A percentile compares a stretch with the other conserved stretches of the same genome.
Evolutionary conservation across 2,113 vertebrate genomes (phyloP).

Genomic region (Tetrao urogallus): DNA sequence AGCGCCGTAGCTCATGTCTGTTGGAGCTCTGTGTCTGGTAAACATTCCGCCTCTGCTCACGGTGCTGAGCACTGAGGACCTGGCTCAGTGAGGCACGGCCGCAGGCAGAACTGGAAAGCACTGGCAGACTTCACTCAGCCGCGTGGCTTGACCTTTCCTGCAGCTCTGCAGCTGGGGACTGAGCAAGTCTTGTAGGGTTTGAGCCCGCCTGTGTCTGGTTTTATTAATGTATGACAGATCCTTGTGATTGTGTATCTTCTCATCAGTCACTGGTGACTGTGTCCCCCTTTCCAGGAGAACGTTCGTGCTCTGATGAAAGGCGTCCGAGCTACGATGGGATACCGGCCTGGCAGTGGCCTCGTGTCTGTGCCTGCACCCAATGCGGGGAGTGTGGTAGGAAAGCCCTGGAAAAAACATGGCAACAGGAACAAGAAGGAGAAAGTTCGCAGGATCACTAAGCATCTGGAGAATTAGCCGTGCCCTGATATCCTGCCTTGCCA

Average conservation of each 20-base stretch:
- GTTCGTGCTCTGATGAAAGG: slow-evolving; percentile 91
- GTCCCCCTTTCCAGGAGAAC: slow-evolving; percentile 83
- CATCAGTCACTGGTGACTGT: accelerated
- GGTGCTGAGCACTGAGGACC: neutral
- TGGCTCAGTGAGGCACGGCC: neutral
- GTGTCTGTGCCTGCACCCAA: slow-evolving; percentile 7
- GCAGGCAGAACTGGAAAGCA: neutral
- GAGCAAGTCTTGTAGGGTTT: neutral
- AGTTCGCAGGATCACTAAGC: slow-evolving; percentile 88
- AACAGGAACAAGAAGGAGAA: slow-evolving; percentile 98
- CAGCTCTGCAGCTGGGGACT: neutral
- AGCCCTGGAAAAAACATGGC: slow-evolving; percentile 97
- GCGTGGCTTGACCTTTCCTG: neutral
- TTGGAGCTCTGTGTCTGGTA: neutral
- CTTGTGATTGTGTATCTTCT: neutral
- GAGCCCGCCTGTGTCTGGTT: neutral
- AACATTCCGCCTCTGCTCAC: neutral
- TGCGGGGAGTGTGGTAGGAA: slow-evolving; percentile 72
- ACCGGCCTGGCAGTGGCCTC: slow-evolving; percentile 81
- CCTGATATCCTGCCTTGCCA: neutral
- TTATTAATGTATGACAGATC: neutral
- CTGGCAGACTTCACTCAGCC: neutral
- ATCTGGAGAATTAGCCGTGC: slow-evolving; percentile 87
- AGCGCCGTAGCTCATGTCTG: neutral
- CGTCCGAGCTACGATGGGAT: slow-evolving; percentile 89